Conservation (phyloP, 1,140 invertebrate species). For the Apolygus lucorum region DNA sequence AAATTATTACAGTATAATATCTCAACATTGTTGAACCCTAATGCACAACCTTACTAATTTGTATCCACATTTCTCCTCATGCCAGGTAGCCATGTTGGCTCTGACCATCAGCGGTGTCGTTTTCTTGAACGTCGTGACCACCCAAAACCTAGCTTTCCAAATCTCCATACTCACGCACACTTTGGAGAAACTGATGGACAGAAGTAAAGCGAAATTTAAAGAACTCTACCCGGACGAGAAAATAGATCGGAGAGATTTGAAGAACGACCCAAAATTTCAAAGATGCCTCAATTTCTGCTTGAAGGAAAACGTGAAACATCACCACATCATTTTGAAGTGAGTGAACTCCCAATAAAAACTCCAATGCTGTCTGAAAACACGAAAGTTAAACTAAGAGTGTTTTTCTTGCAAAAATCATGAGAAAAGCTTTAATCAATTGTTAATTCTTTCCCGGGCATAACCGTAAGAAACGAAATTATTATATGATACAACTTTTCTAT, state of each 20-base stretch:
- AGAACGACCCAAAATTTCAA: background rate
- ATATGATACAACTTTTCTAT: too few species aligned
- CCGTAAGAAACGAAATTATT: too few species aligned
- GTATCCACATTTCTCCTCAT: too few species aligned
- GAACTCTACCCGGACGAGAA: background rate
- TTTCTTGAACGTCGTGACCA: background rate
- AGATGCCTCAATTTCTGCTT: background rate
- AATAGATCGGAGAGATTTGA: background rate
- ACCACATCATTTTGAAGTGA: background rate
- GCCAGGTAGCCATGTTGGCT: background rate
- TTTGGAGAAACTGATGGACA: background rate
- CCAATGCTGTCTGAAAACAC: too few species aligned
- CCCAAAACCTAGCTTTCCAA: background rate
- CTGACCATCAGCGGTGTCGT: background rate
- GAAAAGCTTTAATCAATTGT: too few species aligned
- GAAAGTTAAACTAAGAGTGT: too few species aligned
- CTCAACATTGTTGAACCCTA: too few species aligned
- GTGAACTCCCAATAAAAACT: too few species aligned
- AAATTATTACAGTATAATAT: too few species aligned
- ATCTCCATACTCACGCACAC: background rate
- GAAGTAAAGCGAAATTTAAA: background rate
- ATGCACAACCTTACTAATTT: too few species aligned
- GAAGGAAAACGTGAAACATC: background rate
- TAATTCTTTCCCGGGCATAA: too few species aligned
- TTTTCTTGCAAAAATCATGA: too few species aligned